Conservation (phyloP, 2,888 invertebrate genomes). For the Eupithecia pulchellata region DNA sequence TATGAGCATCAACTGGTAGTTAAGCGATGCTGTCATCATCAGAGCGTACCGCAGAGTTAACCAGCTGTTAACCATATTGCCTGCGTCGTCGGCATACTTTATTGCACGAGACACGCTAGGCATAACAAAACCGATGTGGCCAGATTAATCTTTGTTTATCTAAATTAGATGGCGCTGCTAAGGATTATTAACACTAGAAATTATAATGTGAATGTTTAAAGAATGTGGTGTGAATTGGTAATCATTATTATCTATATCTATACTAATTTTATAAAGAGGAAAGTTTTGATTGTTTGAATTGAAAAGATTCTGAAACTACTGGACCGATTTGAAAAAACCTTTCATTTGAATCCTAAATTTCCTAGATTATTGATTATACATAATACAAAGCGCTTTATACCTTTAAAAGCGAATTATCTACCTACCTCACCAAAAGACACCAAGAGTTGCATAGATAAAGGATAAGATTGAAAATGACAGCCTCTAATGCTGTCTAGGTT, state of each 20-base stretch:
- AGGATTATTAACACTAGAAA: conserved; percentile 29
- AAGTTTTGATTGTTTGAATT: no score
- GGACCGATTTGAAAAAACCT: no score
- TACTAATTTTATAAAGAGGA: no score
- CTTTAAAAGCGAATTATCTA: neutral
- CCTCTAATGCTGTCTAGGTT: no score
- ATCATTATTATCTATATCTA: no score
- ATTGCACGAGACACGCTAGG: conserved; percentile 32
- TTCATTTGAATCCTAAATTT: no score
- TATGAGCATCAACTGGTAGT: no score
- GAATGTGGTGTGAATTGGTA: neutral
- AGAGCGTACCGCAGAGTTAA: neutral
- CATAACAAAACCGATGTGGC: conserved; percentile 31
- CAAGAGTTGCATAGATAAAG: neutral
- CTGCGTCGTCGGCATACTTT: conserved; percentile 28
- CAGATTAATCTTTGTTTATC: conserved; percentile 37
- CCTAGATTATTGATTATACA: no score
- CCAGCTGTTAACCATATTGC: conserved; percentile 5
- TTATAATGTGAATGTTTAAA: neutral
- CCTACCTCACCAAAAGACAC: neutral
- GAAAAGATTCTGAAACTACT: no score
- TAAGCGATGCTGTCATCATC: no score
- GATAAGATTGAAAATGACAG: neutral
- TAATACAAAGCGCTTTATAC: neutral
- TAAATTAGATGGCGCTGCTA: conserved; percentile 31